Conservation (phyloP, 2,888 invertebrate species). For the Deroplatys truncata region DNA sequence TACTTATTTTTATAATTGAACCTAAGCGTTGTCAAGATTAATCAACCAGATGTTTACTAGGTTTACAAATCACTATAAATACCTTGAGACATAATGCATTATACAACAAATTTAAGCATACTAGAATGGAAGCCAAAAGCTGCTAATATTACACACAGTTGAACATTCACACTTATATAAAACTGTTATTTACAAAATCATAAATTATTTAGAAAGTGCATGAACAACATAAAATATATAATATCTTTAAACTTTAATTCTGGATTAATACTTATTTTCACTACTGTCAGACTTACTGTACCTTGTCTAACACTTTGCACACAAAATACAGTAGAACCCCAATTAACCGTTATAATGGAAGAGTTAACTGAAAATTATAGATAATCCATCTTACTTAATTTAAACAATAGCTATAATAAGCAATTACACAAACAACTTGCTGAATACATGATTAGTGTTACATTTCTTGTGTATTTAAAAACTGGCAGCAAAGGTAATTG, state of each 20-base stretch:
- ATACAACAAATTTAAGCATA: not conserved
- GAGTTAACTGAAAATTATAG: no score
- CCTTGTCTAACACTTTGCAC: not conserved
- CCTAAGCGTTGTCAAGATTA: not conserved
- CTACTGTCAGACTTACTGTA: not conserved
- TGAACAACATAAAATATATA: not conserved
- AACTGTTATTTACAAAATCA: not conserved
- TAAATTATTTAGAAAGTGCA: not conserved
- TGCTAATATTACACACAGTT: not conserved
- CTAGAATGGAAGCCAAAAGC: not conserved
- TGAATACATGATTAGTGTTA: no score
- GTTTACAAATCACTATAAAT: not conserved
- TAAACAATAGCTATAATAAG: no score
- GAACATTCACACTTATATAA: not conserved
- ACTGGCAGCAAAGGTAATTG: no score
- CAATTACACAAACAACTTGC: no score
- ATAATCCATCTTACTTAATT: no score
- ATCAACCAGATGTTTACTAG: not conserved
- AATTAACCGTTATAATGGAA: no score
- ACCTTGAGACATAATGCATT: not conserved
- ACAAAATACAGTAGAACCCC: not conserved
- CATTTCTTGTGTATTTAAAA: no score
- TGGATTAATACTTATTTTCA: not conserved
- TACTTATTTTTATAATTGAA: no score
- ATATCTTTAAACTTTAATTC: not conserved